phyloP scores from a whole-genome alignment of 2,888 invertebrate species.

The Abscondita cerata region DNA sequence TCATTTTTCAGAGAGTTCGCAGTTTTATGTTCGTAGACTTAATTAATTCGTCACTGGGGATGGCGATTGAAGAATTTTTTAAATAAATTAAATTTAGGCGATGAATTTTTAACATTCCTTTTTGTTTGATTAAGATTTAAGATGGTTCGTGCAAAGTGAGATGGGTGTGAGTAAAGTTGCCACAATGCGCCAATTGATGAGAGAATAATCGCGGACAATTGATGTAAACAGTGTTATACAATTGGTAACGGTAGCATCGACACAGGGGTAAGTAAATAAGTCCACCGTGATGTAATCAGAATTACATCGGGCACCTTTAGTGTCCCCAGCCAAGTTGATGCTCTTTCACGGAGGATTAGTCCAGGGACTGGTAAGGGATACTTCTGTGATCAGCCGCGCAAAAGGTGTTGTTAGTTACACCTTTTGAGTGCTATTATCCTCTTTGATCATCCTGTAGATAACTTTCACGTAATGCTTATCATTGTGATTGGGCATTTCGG shows the following conservation, averaged over 20 bases:
- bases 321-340: constrained; percentile 52
- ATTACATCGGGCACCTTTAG: constrained; percentile 48
- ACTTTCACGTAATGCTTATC: constrained; percentile 37
- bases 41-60: constrained; percentile 59
- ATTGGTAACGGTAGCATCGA: constrained; percentile 35
- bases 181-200: constrained; percentile 14
- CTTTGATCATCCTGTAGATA: constrained; percentile 40
- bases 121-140: constrained; percentile 27
- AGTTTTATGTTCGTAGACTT: constrained; percentile 55
- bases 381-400: constrained; percentile 41
- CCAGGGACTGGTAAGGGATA: constrained; percentile 42
- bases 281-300: constrained; percentile 42
- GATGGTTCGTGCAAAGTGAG: not conserved
- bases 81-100: constrained; percentile 53
- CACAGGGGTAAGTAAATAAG: constrained; percentile 37
- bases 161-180: too few relatives aligned
- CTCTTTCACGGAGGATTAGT: constrained; percentile 46
- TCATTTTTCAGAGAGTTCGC: constrained; percentile 53
- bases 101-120: constrained; percentile 55
- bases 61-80: constrained; percentile 47
- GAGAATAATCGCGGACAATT: constrained; percentile 24
- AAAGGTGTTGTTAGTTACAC: constrained; percentile 46
- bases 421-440: constrained; percentile 40
- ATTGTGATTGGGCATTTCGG: constrained; percentile 31
- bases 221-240: constrained; percentile 26